These are phyloP conservation scores for Neodiprion pinetum DNA, from an alignment of 1,140 invertebrate species.

Conservation along the genomic window DNA sequence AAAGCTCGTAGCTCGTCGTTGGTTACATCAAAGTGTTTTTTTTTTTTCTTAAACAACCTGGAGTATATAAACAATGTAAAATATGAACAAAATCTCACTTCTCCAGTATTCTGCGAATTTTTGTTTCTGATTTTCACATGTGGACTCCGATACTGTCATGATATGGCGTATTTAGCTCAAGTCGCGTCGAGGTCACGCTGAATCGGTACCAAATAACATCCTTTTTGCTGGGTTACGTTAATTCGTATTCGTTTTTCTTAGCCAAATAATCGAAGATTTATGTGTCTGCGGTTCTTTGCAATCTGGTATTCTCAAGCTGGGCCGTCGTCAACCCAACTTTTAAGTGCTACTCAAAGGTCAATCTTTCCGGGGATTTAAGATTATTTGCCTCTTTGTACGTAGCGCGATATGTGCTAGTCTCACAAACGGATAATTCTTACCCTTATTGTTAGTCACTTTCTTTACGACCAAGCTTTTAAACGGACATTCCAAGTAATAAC, in stretches of 20 bases:
- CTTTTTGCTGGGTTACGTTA: not conserved
- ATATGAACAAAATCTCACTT: not conserved
- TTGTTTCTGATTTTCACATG: too few relatives aligned
- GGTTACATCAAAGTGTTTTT: not conserved
- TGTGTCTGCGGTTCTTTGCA: constrained; percentile 5
- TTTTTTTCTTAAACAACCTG: not conserved
- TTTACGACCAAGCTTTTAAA: not conserved
- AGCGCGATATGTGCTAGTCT: not conserved
- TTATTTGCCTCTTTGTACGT: not conserved
- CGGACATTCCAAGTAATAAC: too few relatives aligned
- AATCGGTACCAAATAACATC: not conserved
- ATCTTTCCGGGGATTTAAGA: not conserved
- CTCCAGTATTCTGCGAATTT: too few relatives aligned
- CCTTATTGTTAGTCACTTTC: not conserved
- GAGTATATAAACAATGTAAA: constrained; percentile 15
- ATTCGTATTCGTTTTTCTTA: not conserved
- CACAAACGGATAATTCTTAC: too few relatives aligned
- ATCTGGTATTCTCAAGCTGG: not conserved
- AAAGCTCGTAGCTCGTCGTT: not conserved
- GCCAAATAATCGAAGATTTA: not conserved
- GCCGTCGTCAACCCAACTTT: not conserved
- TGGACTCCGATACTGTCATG: too few relatives aligned
- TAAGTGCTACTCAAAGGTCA: not conserved
- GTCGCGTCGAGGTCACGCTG: not conserved
- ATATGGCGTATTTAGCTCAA: not conserved